Evolutionary conservation across 2,797 vertebrate genomes (phyloP).

Genomic region (Sebastes alutus): DNA sequence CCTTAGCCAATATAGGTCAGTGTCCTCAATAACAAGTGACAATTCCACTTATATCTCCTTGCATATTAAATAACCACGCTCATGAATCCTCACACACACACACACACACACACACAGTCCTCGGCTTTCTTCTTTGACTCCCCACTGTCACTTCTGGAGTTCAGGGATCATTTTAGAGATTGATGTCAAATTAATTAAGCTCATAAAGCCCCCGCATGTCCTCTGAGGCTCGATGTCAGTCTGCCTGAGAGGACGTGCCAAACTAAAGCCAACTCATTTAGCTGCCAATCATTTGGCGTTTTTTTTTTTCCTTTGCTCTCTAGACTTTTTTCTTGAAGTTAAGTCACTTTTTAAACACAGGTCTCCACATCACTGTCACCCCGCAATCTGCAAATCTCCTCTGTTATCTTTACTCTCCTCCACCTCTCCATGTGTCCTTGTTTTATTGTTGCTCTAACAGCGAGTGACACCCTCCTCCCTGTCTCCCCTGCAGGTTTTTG

Average conservation of each 20-base stretch:
- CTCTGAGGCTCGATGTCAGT: slow-evolving; percentile 32
- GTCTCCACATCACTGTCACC: slow-evolving; percentile 2
- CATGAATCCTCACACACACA: slow-evolving; percentile 14
- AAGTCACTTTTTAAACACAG: slow-evolving; percentile 14
- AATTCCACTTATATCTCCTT: slow-evolving; percentile 48
- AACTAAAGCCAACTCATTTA: slow-evolving; percentile 42
- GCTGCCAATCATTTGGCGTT: slow-evolving; percentile 49
- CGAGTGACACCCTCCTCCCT: neutral
- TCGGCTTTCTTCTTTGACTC: slow-evolving; percentile 10
- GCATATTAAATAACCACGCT: slow-evolving; percentile 45
- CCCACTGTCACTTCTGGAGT: slow-evolving; percentile 39
- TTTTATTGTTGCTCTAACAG: neutral
- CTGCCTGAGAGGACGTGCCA: slow-evolving; percentile 28
- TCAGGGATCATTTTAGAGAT: slow-evolving; percentile 59
- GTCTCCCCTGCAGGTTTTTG: neutral
- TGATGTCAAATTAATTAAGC: slow-evolving; percentile 70
- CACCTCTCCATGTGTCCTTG: neutral
- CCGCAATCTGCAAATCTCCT: neutral
- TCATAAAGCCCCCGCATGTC: slow-evolving; percentile 48
- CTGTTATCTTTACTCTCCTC: slow-evolving; percentile 1
- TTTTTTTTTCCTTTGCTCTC: neutral
- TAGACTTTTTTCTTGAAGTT: neutral
- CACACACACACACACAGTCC: neutral
- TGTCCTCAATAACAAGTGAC: slow-evolving; percentile 69
- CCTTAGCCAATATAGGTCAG: slow-evolving; percentile 49